Evolutionary conservation across 2,888 invertebrate species (phyloP).

Genomic region (Abrostola triplasia): DNA sequence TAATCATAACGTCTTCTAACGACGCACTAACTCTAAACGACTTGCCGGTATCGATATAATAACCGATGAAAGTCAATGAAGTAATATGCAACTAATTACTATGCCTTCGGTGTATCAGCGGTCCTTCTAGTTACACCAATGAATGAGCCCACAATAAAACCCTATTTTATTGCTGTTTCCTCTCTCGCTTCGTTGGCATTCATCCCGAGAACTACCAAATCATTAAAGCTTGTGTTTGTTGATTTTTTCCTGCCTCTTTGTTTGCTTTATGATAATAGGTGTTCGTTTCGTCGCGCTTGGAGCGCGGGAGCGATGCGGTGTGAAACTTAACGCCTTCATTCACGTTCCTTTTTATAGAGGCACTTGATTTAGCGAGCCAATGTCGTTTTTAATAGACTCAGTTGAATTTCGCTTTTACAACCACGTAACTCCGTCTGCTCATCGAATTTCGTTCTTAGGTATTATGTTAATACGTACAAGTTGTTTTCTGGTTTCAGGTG

Average conservation of each 20-base stretch:
- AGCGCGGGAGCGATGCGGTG: slow-evolving; percentile 81
- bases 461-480: slow-evolving; percentile 57
- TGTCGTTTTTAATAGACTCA: slow-evolving; percentile 80
- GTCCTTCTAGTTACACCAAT: slow-evolving; percentile 63
- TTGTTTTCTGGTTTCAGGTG: slow-evolving; percentile 42
- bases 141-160: slow-evolving; percentile 80
- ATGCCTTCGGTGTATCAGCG: slow-evolving; percentile 64
- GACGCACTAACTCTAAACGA: slow-evolving; percentile 52
- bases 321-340: slow-evolving; percentile 87
- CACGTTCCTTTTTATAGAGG: slow-evolving; percentile 82
- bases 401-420: slow-evolving; percentile 71
- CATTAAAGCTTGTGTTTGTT: slow-evolving; percentile 85
- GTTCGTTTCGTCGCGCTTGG: slow-evolving; percentile 80
- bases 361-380: slow-evolving; percentile 84
- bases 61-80: slow-evolving; percentile 40
- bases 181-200: slow-evolving; percentile 82
- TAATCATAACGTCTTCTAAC: slow-evolving; percentile 61
- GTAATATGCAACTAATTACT: slow-evolving; percentile 66
- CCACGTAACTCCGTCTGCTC: slow-evolving; percentile 59
- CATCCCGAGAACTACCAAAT: slow-evolving; percentile 84
- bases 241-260: slow-evolving; percentile 82
- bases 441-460: slow-evolving; percentile 63
- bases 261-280: slow-evolving; percentile 88
- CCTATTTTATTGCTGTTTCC: slow-evolving; percentile 84
- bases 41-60: slow-evolving; percentile 41